Percentiles rank a stretch among this genome's conserved stretches.
phyloP scores from a whole-genome alignment of 2,888 invertebrate genomes.

The Meteorus colon region DNA sequence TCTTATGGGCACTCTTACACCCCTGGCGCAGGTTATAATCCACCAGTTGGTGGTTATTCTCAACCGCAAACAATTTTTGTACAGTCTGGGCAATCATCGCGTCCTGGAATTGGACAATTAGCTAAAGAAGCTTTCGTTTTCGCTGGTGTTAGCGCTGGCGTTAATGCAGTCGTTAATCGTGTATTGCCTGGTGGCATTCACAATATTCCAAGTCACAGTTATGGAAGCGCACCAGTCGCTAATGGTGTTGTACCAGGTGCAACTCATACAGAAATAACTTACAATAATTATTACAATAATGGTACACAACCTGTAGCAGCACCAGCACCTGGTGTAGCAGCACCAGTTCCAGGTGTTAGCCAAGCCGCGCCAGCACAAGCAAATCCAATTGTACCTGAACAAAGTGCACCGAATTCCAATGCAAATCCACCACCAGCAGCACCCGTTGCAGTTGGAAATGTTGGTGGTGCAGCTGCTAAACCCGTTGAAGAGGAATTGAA shows the following conservation, averaged over 20 bases:
- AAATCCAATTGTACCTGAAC: conserved; percentile 2
- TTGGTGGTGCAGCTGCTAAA: conserved; percentile 38
- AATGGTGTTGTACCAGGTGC: conserved; percentile 57
- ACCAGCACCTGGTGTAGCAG: conserved; percentile 45
- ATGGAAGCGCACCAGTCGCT: conserved; percentile 16
- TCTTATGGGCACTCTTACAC: conserved; percentile 49
- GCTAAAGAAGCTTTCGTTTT: conserved; percentile 71
- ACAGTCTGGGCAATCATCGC: conserved; percentile 53
- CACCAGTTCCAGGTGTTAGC: conserved; percentile 50
- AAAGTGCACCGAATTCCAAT: conserved; percentile 43
- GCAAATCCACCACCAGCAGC: conserved; percentile 47
- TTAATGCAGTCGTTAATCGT: conserved; percentile 69
- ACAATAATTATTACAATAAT: conserved; percentile 71
- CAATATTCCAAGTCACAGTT: conserved; percentile 2
- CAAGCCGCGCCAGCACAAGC: conserved; percentile 45
- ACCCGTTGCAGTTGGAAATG: conserved; percentile 38
- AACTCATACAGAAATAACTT: conserved; percentile 67
- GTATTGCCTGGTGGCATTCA: conserved; percentile 64
- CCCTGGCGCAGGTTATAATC: conserved; percentile 53
- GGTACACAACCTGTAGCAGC: conserved; percentile 52
- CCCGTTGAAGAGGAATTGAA: conserved; percentile 49
- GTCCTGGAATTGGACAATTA: conserved; percentile 69
- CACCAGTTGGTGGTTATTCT: conserved; percentile 55
- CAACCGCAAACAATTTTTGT: conserved; percentile 63
- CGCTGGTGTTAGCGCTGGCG: conserved; percentile 68